Conservation (phyloP, 2,888 invertebrate species). For the Megamerina dolium region DNA sequence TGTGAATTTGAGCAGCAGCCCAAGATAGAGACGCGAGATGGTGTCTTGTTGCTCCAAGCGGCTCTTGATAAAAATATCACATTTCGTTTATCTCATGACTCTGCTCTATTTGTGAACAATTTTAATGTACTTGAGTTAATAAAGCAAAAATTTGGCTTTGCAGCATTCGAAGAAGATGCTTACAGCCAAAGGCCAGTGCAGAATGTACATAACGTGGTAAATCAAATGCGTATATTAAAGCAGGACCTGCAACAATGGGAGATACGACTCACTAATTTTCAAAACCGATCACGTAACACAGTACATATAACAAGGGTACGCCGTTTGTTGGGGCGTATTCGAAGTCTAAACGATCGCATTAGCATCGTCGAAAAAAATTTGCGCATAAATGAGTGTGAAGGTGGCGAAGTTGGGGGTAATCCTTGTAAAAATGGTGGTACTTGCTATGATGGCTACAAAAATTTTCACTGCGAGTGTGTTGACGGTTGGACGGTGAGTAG, state of each 20-base stretch:
- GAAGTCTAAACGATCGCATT: conserved; percentile 17
- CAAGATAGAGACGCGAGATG: conserved; percentile 55
- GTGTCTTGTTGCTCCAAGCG: conserved; percentile 70
- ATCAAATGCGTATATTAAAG: conserved; percentile 19
- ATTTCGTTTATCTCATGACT: conserved; percentile 62
- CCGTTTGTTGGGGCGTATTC: conserved; percentile 27
- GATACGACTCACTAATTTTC: conserved; percentile 17
- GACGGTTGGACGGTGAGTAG: conserved; percentile 57
- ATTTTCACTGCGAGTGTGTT: conserved; percentile 70
- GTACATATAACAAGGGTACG: conserved; percentile 18
- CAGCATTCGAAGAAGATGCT: conserved; percentile 10
- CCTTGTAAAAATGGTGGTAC: conserved; percentile 81
- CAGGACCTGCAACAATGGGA: conserved; percentile 24
- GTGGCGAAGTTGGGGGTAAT: conserved; percentile 4
- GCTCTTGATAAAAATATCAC: conserved; percentile 73
- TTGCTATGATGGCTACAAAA: conserved; percentile 67
- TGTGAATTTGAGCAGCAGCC: conserved; percentile 21
- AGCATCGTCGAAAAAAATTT: conserved; percentile 20
- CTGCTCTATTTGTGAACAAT: conserved; percentile 63
- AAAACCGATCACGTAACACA: conserved; percentile 24
- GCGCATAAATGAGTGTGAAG: conserved; percentile 27
- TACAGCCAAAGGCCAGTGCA: conserved; percentile 4
- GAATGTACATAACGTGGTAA: background rate
- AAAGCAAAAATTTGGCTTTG: conserved; percentile 19
- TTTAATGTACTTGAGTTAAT: conserved; percentile 55